A percentile compares a stretch with the other conserved stretches of the same genome.
Conservation (phyloP, 2,113 vertebrate species). For the Lagopus muta region DNA sequence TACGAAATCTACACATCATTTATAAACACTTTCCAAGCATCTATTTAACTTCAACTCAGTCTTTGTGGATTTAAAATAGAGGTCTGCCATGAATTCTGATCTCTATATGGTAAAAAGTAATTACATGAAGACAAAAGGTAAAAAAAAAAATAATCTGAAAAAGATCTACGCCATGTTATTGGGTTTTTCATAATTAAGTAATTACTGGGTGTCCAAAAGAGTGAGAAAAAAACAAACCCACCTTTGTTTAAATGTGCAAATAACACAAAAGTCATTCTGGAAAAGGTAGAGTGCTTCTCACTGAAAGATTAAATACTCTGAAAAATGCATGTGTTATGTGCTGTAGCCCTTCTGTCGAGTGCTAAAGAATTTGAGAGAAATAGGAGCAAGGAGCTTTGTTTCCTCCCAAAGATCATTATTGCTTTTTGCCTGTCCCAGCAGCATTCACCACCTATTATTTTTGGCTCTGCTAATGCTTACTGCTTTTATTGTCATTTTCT, state of each 20-base stretch:
- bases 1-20: not conserved
- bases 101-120: not conserved
- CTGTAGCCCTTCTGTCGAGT: not conserved
- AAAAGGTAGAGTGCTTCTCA: not conserved
- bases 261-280: not conserved
- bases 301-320: slow-evolving; percentile 27
- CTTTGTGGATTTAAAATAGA: not conserved
- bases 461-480: slow-evolving; percentile 10
- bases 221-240: not conserved
- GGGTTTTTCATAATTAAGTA: not conserved
- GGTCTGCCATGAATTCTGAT: not conserved
- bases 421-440: not conserved
- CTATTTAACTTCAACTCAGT: not conserved
- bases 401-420: not conserved
- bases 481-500: slow-evolving; percentile 33
- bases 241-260: not conserved
- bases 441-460: not conserved
- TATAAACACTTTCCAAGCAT: not conserved
- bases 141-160: not conserved
- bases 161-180: accelerated
- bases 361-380: not conserved
- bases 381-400: not conserved
- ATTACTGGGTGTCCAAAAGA: not conserved
- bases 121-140: not conserved
- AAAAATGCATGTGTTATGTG: not conserved